phyloP scores from a whole-genome alignment of 30 jellyfish, hydroid and myxozoan species.

The Hydractinia echinata region DNA sequence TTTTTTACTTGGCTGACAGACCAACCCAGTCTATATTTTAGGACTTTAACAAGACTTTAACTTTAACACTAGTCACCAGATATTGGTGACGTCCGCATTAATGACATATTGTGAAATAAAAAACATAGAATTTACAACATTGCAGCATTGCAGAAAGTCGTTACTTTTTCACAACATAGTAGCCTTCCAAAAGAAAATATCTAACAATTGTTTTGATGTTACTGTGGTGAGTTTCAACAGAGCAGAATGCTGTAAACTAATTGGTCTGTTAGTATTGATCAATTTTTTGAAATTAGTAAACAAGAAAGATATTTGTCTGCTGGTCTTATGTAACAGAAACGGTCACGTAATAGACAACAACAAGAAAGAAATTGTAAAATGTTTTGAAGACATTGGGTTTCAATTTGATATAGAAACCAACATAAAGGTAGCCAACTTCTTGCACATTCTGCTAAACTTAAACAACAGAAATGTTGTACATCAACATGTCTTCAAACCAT shows the following conservation, averaged over 20 bases:
- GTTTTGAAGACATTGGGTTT: no score
- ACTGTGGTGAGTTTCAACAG: not conserved
- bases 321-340: slow-evolving; percentile 5
- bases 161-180: not conserved
- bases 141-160: not conserved
- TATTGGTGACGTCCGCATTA: no score
- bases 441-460: not conserved
- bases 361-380: no score
- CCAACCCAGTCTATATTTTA: no score
- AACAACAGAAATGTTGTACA: not conserved
- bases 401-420: no score
- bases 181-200: not conserved
- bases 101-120: not conserved
- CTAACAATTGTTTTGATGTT: not conserved
- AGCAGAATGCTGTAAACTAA: not conserved
- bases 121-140: not conserved
- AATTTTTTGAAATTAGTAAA: no score
- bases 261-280: not conserved
- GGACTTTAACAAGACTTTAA: no score
- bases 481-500: slow-evolving; percentile 3
- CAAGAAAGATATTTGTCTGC: not conserved
- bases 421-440: no score
- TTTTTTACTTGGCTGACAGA: no score
- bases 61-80: no score
- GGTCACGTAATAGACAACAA: no score